Evolutionary conservation across 37 sponge, comb jelly and placozoan species (phyloP).

Genomic region (Theonella swinhoei): DNA sequence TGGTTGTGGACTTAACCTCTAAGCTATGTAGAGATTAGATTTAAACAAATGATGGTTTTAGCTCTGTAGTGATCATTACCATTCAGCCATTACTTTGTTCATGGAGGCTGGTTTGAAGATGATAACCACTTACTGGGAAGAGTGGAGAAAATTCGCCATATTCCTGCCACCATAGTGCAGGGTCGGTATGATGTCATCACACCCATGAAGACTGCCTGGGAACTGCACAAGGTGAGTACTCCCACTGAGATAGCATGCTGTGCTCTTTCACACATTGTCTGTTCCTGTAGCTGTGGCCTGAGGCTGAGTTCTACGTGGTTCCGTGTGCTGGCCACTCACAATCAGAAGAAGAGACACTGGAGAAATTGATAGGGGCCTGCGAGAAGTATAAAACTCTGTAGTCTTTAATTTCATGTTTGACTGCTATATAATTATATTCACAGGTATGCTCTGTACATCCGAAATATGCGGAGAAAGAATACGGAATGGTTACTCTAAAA

Average conservation of each 20-base stretch:
- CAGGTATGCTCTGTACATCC: no score
- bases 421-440: background rate
- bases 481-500: no score
- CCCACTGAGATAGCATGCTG: no score
- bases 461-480: no score
- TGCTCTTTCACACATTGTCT: background rate
- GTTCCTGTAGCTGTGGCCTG: slow-evolving; percentile 48
- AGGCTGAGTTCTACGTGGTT: slow-evolving; percentile 59
- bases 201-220: slow-evolving; percentile 70
- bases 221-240: slow-evolving; percentile 59
- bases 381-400: slow-evolving; percentile 55
- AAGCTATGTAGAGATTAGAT: no score
- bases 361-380: slow-evolving; percentile 36
- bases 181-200: slow-evolving; percentile 73
- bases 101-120: slow-evolving; percentile 60
- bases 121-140: slow-evolving; percentile 42
- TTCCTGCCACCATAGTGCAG: slow-evolving; percentile 66
- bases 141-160: slow-evolving; percentile 60
- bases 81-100: slow-evolving; percentile 78
- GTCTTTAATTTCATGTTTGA: background rate
- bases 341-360: slow-evolving; percentile 17
- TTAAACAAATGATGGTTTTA: no score
- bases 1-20: no score
- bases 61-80: no score
- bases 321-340: slow-evolving; percentile 60